Percentiles rank a stretch among this genome's conserved stretches.
Conservation (phyloP, 2,888 invertebrate species). For the Plemyria rubiginata region DNA sequence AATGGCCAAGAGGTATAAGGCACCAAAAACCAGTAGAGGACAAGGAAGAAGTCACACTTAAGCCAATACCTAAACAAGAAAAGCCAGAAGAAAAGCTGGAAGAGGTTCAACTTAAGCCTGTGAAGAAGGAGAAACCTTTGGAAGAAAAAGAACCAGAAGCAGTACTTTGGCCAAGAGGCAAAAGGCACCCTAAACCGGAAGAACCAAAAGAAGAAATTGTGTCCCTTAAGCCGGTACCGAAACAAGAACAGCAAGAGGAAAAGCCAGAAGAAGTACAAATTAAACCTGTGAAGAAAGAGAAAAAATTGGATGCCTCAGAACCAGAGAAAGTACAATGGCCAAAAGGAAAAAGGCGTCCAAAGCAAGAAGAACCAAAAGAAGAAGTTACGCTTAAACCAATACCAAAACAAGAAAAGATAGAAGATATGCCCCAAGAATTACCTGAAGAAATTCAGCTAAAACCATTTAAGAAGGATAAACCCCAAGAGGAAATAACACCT, state of each 20-base stretch:
- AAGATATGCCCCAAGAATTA: slow-evolving; percentile 62
- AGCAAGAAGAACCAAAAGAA: slow-evolving; percentile 60
- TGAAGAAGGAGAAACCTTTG: slow-evolving; percentile 46
- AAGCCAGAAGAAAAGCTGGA: slow-evolving; percentile 66
- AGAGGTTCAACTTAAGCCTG: slow-evolving; percentile 25
- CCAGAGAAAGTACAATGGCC: slow-evolving; percentile 61
- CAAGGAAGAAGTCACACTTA: slow-evolving; percentile 61
- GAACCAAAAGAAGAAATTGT: slow-evolving; percentile 32
- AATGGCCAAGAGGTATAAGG: slow-evolving; percentile 54
- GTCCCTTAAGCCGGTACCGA: slow-evolving; percentile 65
- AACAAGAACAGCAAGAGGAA: slow-evolving; percentile 49
- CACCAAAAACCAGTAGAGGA: slow-evolving; percentile 50
- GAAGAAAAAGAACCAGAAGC: slow-evolving; percentile 57
- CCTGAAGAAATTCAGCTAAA: slow-evolving; percentile 20
- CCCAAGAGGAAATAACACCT: slow-evolving; percentile 37
- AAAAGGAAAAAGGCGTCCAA: slow-evolving; percentile 62
- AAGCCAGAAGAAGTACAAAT: slow-evolving; percentile 36
- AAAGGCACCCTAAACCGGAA: slow-evolving; percentile 19
- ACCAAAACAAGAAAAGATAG: slow-evolving; percentile 50
- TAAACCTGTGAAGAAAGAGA: slow-evolving; percentile 45
- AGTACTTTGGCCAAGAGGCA: slow-evolving; percentile 25
- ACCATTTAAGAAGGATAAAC: slow-evolving; percentile 50
- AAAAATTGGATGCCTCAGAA: slow-evolving; percentile 59
- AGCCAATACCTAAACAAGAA: slow-evolving; percentile 61
- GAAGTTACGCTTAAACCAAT: slow-evolving; percentile 65